Evolutionary conservation across 1,140 invertebrate species (phyloP).

Genomic region (Coelopa frigida): DNA sequence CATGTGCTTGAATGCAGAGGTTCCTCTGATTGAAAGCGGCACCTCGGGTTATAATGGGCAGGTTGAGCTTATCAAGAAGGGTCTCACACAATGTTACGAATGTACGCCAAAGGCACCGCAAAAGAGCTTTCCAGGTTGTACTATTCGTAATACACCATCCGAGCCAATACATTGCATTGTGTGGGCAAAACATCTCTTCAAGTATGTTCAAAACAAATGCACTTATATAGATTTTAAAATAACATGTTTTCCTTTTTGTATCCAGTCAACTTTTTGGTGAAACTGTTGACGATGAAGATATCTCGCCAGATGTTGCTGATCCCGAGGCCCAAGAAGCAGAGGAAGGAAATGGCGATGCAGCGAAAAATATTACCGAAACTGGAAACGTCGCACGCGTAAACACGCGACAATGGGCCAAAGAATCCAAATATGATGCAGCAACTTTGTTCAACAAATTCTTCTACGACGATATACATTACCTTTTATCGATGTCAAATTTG

Average conservation of each 20-base stretch:
- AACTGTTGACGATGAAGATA: constrained; percentile 92
- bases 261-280: constrained; percentile 94
- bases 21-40: constrained; percentile 94
- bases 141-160: constrained; percentile 98
- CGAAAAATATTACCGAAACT: constrained; percentile 24
- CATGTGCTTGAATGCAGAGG: constrained; percentile 91
- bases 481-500: constrained; percentile 89
- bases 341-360: constrained; percentile 46
- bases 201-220: too few relatives aligned
- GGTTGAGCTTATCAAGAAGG: constrained; percentile 82
- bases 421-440: constrained; percentile 73
- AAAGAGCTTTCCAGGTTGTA: constrained; percentile 95
- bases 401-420: constrained; percentile 84
- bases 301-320: constrained; percentile 94
- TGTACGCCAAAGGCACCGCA: constrained; percentile 87
- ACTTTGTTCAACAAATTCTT: constrained; percentile 88
- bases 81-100: constrained; percentile 93
- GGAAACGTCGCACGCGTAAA: constrained; percentile 74
- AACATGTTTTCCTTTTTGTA: constrained; percentile 17
- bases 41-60: constrained; percentile 91
- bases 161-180: constrained; percentile 99
- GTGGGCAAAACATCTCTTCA: constrained; percentile 99
- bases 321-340: constrained; percentile 59
- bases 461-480: constrained; percentile 90
- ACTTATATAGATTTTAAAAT: too few relatives aligned